Percentiles rank a stretch among this genome's conserved stretches.
phyloP scores from a whole-genome alignment of 2,113 vertebrate species.

The Sinocyclocheilus grahami region DNA sequence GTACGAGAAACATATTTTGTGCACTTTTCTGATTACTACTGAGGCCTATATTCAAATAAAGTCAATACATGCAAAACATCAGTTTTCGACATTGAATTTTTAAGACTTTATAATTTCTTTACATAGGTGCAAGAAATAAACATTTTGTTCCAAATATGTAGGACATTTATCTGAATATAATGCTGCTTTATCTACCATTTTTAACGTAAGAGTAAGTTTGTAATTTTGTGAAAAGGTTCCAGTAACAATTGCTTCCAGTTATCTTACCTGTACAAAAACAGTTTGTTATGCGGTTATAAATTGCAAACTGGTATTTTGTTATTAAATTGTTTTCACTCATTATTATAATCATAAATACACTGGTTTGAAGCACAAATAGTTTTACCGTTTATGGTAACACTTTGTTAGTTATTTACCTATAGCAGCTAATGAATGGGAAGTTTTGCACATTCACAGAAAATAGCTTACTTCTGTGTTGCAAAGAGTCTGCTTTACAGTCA shows the following conservation, averaged over 20 bases:
- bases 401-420: background rate
- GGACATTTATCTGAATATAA: background rate
- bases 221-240: no score
- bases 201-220: no score
- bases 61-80: background rate
- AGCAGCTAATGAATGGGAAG: background rate
- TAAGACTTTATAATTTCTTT: background rate
- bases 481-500: background rate
- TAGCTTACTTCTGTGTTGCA: background rate
- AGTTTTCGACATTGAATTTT: background rate
- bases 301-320: background rate
- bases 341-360: background rate
- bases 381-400: background rate
- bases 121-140: background rate
- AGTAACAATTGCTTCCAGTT: no score
- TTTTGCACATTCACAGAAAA: background rate
- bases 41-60: slow-evolving; percentile 5
- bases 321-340: background rate
- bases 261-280: no score
- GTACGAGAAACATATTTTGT: background rate
- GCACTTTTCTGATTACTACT: background rate
- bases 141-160: background rate
- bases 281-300: background rate
- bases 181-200: background rate
- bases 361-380: background rate